Base-by-base conservation (phyloP, 64 coral and sea anemone species). In the Anthopleura sola region DNA sequence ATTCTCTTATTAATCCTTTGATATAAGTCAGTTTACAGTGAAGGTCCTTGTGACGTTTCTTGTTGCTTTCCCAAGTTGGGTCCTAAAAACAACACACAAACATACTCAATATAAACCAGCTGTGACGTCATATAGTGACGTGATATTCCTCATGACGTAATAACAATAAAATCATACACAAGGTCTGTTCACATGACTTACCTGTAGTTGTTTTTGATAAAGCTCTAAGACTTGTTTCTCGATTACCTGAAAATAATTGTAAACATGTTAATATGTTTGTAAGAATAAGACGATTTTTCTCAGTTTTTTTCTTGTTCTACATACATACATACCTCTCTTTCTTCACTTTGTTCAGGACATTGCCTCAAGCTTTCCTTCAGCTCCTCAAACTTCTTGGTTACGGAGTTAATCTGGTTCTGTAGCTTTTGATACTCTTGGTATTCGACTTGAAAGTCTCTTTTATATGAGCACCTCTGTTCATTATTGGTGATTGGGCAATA, bases 401-500 rank as follows among this genome's bases (percentile, higher is more conserved):
- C 76, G 5, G 86, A 81, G 46, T 90, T 87, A 37, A 92, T 50
- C 26, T 86, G 89, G 33, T 82, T 69, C 82, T 91, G 78, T 28
- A 96, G 75, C 0, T 64, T 55, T 18, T 31, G n/a, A 47, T 96
- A 96, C n/a, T 92, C 87, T 0, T 89, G 20, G 56, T 86, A 96
- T 48, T 96, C 94, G 1, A 82, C 87, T 32, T 87, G 49, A 44
- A 96, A 96, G 36, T 96, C 94, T 69, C 50, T 86, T 54, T 92
- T 92, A 53, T 96, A 96, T 28, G 71, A 85, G 49, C 86, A 96
- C 1, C 94, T 86, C 31, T 96, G 94, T 58, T 92, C 90, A 78
- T 92, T 89, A 29, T 48, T 90, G 12, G 90, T 92, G 21, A 96
- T 96, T 26, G 87, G 87, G 37, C 86, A 82, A 74, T 96, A 96